Evolutionary conservation across 2,888 invertebrate genomes (phyloP), one percentile per base, ranked within the genome.

Genomic region (Rhingia rostrata): DNA sequence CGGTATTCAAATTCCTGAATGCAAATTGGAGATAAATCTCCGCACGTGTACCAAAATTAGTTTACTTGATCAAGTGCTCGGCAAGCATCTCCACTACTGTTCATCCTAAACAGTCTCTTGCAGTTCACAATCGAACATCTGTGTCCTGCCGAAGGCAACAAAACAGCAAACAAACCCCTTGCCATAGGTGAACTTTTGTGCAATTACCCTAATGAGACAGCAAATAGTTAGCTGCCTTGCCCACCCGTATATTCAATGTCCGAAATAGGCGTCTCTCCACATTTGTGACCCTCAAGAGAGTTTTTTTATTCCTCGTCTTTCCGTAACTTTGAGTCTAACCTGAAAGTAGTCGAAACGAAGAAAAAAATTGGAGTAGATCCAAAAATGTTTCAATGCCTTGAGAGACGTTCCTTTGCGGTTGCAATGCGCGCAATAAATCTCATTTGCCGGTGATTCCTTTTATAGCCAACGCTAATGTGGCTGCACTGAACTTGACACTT

Each of bases 401-500:
- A 61, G 58, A 61, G 58, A 64, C 39, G 56, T 41, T 63, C 63
- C 70, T 74, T 32, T 79, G 63, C 69, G 58, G 82, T 37, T 39
- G 63, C 78, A 67, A 56, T 49, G 49, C 56, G 70, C 60, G 74
- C 80, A 84, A 84, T 84, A 84, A 84, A 84, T 84, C 80, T 84
- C 82, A 74, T 74, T 74, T 78, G 79, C 78, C 75, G 77, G 45
- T 43, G 51, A 49, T 67, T 89, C 90, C 90, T 90, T 90, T 90
- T 90, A 90, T 90, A 90, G 90, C 88, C 89, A 90, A 90, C 89
- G 90, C 90, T 90, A 90, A 90, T 91, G 90, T 90, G 90, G 90
- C 89, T 90, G 89, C 90, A 90, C 89, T 91, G 90, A 90, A 91
- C 90, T 90, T 91, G 90, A 90, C 91, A 91, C 90, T 90, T 90